Conservation (phyloP, 1,140 invertebrate genomes). For the Apolygus lucorum region DNA sequence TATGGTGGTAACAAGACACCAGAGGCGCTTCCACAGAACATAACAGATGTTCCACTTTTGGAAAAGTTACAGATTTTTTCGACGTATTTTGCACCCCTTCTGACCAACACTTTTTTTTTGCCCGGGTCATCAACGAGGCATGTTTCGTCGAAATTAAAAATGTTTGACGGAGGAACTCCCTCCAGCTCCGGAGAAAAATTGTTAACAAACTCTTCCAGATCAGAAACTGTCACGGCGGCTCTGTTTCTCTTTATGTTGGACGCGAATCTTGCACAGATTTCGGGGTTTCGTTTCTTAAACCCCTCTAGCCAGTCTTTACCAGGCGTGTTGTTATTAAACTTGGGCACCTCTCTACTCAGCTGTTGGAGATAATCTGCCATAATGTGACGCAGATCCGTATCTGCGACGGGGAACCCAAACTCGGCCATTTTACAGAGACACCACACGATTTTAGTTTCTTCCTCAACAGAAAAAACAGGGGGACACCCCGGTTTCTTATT, state of each 20-base stretch:
- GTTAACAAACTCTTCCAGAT: constrained; percentile 34
- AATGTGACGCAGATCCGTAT: too few species aligned
- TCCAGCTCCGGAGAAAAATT: constrained; percentile 36
- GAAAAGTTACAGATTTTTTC: background rate
- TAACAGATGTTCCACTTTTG: constrained; percentile 25
- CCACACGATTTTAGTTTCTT: too few species aligned
- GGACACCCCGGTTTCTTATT: too few species aligned
- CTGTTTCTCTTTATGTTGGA: constrained; percentile 34
- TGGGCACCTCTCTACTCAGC: too few species aligned
- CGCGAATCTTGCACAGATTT: constrained; percentile 29
- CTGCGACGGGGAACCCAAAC: too few species aligned
- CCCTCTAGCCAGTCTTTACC: background rate
- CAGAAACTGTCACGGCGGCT: constrained; percentile 31
- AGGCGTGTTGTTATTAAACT: background rate
- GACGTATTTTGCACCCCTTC: constrained; percentile 25
- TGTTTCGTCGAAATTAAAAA: constrained; percentile 32
- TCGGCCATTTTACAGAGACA: too few species aligned
- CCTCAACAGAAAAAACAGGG: too few species aligned
- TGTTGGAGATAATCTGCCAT: too few species aligned
- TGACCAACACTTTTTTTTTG: constrained; percentile 24
- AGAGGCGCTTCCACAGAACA: constrained; percentile 21
- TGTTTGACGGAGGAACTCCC: constrained; percentile 26
- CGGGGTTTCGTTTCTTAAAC: background rate
- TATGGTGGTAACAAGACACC: constrained; percentile 25
- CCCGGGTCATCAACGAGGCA: constrained; percentile 26